Conservation (phyloP, 2,888 invertebrate species). For the Dimorphilus gyrociliatus region DNA sequence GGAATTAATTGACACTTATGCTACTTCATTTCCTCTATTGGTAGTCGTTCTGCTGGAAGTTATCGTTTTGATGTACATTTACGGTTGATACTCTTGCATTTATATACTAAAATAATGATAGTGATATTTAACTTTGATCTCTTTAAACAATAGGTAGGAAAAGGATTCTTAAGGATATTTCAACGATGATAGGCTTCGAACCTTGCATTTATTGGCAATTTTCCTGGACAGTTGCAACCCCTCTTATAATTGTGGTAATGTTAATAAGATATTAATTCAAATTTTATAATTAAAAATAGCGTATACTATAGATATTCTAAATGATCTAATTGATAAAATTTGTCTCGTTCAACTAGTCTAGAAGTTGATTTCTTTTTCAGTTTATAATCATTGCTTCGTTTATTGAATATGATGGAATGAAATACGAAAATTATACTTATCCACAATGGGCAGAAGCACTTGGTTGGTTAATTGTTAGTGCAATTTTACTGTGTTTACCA, state of each 20-base stretch:
- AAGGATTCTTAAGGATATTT: constrained; percentile 25
- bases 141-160: constrained; percentile 21
- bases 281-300: no score
- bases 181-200: constrained; percentile 26
- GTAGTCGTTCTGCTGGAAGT: constrained; percentile 27
- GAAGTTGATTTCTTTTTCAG: constrained; percentile 13
- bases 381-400: constrained; percentile 22
- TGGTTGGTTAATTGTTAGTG: constrained; percentile 25
- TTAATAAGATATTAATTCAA: no score
- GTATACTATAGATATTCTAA: no score
- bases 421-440: constrained; percentile 15
- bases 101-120: no score
- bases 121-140: no score
- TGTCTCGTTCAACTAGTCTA: no score
- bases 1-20: constrained; percentile 33
- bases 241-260: constrained; percentile 20
- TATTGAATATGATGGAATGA: constrained; percentile 17
- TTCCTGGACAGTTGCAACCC: constrained; percentile 28
- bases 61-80: constrained; percentile 10
- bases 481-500: constrained; percentile 25
- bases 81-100: no score
- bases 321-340: no score
- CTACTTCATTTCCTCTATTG: constrained; percentile 30
- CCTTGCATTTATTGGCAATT: constrained; percentile 21
- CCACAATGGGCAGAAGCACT: constrained; percentile 25